phyloP scores from a whole-genome alignment of 2,888 invertebrate genomes.

The Pegoplata infirma region DNA sequence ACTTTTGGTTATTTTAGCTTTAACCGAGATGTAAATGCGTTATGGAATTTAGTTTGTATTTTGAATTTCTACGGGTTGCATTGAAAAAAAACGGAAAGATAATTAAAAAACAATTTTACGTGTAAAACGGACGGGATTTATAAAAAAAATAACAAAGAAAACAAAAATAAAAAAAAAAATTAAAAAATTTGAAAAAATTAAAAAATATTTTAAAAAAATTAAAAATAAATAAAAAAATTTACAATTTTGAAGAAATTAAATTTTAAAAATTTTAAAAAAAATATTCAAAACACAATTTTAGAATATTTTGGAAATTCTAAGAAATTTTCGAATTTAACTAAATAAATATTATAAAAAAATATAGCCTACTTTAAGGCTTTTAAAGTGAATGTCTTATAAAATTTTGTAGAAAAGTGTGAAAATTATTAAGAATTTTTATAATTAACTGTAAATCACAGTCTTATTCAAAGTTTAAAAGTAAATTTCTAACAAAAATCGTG shows the following conservation, averaged over 20 bases:
- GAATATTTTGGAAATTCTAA: too few relatives aligned
- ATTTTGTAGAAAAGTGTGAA: too few relatives aligned
- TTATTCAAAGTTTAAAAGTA: too few relatives aligned
- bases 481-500: too few relatives aligned
- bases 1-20: conserved; percentile 47
- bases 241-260: not conserved
- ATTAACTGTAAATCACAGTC: too few relatives aligned
- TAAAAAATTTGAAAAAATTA: conserved; percentile 5
- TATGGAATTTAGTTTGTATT: conserved; percentile 73
- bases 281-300: too few relatives aligned
- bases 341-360: not conserved
- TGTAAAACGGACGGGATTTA: not conserved
- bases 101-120: conserved; percentile 13
- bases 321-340: too few relatives aligned
- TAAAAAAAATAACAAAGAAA: conserved; percentile 9
- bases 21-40: conserved; percentile 61
- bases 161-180: conserved; percentile 9
- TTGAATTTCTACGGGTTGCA: conserved; percentile 75
- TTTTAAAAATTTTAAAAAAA: not conserved
- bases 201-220: conserved; percentile 18
- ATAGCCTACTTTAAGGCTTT: not conserved
- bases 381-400: not conserved
- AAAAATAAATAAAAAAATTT: not conserved
- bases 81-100: conserved; percentile 60
- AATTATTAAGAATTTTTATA: too few relatives aligned